Evolutionary conservation across 35 echinoderm and acorn worm genomes (phyloP).

Genomic region (Lytechinus variegatus): DNA sequence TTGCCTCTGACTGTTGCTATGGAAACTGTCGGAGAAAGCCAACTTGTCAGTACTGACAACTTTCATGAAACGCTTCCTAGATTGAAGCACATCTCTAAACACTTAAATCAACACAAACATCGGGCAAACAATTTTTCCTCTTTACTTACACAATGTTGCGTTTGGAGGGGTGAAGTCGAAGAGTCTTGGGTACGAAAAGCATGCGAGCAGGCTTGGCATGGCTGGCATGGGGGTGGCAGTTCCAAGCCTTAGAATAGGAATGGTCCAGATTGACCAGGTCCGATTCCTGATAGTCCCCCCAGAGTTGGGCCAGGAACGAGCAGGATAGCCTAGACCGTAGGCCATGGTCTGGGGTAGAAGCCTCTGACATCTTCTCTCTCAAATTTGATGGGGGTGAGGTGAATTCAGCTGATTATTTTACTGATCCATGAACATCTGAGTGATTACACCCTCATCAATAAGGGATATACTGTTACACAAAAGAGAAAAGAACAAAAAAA

Average conservation of each 20-base stretch:
- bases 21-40: too few relatives aligned
- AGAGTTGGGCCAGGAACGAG: conserved; percentile 88
- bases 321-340: conserved; percentile 57
- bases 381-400: not conserved
- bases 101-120: too few relatives aligned
- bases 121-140: not conserved
- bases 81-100: too few relatives aligned
- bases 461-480: not conserved
- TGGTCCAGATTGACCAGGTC: conserved; percentile 95
- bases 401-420: not conserved
- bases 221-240: conserved; percentile 84
- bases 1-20: too few relatives aligned
- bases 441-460: not conserved
- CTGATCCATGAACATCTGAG: not conserved
- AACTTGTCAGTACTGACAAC: too few relatives aligned
- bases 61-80: too few relatives aligned
- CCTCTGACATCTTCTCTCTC: not conserved
- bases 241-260: conserved; percentile 87
- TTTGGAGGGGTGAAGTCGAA: conserved; percentile 63
- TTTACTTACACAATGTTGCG: conserved; percentile 55
- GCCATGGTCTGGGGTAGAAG: conserved; percentile 36
- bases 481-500: not conserved
- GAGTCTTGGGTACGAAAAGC: conserved; percentile 89
- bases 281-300: conserved; percentile 80
- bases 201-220: conserved; percentile 91